These are phyloP conservation scores for Apis cerana DNA, from an alignment of 1,140 invertebrate species.

Conservation along the genomic window DNA sequence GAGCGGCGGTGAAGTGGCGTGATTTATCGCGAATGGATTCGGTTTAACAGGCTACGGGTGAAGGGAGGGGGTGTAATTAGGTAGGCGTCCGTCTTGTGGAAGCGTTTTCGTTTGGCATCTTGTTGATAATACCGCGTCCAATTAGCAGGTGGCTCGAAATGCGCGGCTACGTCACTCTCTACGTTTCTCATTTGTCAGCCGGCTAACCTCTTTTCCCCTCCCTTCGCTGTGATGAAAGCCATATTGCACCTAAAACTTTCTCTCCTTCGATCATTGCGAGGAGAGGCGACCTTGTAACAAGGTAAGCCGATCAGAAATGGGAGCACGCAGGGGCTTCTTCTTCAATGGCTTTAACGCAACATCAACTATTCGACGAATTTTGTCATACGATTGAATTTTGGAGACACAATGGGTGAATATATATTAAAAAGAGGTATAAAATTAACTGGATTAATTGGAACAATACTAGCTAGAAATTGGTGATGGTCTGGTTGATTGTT, in stretches of 20 bases:
- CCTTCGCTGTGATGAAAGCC: constrained; percentile 59
- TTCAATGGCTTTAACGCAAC: not conserved
- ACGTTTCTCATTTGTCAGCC: constrained; percentile 63
- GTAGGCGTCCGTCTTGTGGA: constrained; percentile 18
- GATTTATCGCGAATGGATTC: constrained; percentile 52
- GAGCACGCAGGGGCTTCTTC: constrained; percentile 14
- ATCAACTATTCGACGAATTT: not conserved
- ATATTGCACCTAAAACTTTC: constrained; percentile 53
- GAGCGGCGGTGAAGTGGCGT: not conserved
- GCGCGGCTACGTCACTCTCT: constrained; percentile 39
- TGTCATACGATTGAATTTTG: not conserved
- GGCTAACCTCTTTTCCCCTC: not conserved
- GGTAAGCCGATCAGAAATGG: constrained; percentile 44
- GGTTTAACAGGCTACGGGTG: constrained; percentile 23
- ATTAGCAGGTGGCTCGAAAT: constrained; percentile 56
- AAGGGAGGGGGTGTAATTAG: constrained; percentile 26
- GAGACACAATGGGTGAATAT: too few relatives aligned
- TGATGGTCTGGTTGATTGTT: not conserved
- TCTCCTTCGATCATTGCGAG: constrained; percentile 53
- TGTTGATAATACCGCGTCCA: constrained; percentile 68
- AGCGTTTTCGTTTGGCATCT: constrained; percentile 41
- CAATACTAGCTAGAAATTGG: too few relatives aligned
- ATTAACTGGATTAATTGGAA: not conserved
- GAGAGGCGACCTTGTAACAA: constrained; percentile 16
- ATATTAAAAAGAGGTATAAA: not conserved